A percentile compares a stretch with the other conserved stretches of the same genome.
These are phyloP conservation scores for Monochamus alternatus DNA, from an alignment of 2,888 invertebrate species.

Conservation along the genomic window DNA sequence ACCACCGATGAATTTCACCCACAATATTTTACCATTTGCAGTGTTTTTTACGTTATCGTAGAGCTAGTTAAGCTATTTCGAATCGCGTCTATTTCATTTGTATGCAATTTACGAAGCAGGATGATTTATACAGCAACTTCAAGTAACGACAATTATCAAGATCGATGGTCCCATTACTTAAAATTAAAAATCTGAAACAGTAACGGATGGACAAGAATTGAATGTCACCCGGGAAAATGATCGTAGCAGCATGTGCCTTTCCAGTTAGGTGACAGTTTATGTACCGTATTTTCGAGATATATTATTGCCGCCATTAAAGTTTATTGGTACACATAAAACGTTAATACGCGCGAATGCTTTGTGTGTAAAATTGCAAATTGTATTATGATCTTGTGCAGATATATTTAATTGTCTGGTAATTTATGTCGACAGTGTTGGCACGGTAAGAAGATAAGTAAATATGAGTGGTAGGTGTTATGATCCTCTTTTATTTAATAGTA, in stretches of 20 bases:
- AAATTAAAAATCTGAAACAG: background rate
- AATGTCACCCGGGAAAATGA: background rate
- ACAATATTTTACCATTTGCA: too few relatives aligned
- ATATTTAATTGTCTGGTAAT: background rate
- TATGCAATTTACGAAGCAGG: too few relatives aligned
- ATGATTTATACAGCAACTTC: too few relatives aligned
- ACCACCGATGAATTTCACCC: too few relatives aligned
- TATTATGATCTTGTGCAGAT: background rate
- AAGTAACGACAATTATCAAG: too few relatives aligned
- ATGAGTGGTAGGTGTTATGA: too few relatives aligned
- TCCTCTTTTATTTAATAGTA: background rate
- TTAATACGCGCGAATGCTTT: background rate
- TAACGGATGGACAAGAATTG: background rate
- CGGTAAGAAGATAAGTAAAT: too few relatives aligned
- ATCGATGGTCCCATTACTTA: background rate
- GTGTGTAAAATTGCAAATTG: background rate
- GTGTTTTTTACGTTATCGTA: too few relatives aligned
- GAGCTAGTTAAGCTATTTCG: too few relatives aligned
- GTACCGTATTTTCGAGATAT: background rate
- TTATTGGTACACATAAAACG: background rate
- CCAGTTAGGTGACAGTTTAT: background rate
- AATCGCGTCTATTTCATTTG: too few relatives aligned
- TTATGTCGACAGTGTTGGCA: too few relatives aligned
- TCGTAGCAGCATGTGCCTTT: background rate
- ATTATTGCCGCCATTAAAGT: background rate